Base-by-base conservation (phyloP, 2,113 vertebrate genomes). In the Chloropsis cyanopogon region DNA sequence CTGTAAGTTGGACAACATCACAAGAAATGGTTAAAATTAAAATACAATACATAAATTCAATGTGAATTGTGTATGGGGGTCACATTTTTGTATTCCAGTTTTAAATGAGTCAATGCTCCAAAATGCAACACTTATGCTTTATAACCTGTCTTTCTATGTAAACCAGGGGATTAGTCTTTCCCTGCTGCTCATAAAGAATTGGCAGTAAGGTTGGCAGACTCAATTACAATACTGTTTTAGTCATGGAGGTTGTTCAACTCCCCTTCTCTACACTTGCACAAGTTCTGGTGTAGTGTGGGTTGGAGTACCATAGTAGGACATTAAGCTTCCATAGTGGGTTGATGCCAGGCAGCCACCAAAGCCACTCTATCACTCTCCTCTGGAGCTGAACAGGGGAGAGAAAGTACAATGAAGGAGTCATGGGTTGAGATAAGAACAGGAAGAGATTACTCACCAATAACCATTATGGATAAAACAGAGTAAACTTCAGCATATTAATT, bases 11-110 rank as follows among this genome's bases (percentile, higher is more conserved):
- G 83, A 98, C 97, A 60, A 89, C 84, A 42, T 98, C 96, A 57
- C 98, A 80, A 54, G 81, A 95, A 70, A 98, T 96, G 16, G 96
- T 97, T 98, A 86, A 25, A 97, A 92, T 83, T 60, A 65, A 82
- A 92, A 75, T 64, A 47, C 13, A 52, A 42, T 4, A 50, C 10
- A 5, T 23, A 65, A 66, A 41, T 71, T 50, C 56, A 80, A n/a
- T 50, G 24, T 47, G 24, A 37, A 72, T 6, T 37, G 4, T 66
- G 9, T 57, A 61, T 28, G 12, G 17, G 17, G 4, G 63, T 59
- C 26, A 39, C 0, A 2, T 18, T 52, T 80, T 76, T 71, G 42
- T 54, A 46, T 35, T 95, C 13, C 22, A 57, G 29, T 68, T 95
- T 90, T 57, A 85, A 79, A 87, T 44, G 26, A 81, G 31, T 44